Percentiles rank a stretch among this genome's conserved stretches.
Conservation (phyloP, 1,140 invertebrate species). For the Ericerus pela region DNA sequence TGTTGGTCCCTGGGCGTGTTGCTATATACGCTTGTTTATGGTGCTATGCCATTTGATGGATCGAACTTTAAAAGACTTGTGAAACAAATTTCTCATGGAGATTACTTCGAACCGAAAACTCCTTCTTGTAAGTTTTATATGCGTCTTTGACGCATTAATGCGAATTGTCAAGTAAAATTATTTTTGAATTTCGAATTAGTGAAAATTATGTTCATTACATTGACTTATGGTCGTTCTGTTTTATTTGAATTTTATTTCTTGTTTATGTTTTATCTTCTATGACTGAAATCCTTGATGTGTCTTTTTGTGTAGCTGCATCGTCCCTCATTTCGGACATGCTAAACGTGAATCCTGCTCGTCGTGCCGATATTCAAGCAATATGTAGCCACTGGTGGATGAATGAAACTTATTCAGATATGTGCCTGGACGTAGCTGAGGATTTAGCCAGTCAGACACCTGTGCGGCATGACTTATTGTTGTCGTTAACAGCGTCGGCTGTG, state of each 20-base stretch:
- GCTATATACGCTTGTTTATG: conserved; percentile 94
- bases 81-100: conserved; percentile 89
- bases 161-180: too few species aligned
- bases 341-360: conserved; percentile 70
- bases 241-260: too few species aligned
- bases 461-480: conserved; percentile 66
- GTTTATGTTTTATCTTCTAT: too few species aligned
- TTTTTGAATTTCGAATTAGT: too few species aligned
- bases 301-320: conserved; percentile 61
- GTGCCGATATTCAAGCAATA: conserved; percentile 86
- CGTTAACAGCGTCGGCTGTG: conserved; percentile 56
- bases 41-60: conserved; percentile 98
- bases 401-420: conserved; percentile 64
- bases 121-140: conserved; percentile 49
- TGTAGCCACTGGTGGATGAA: conserved; percentile 92
- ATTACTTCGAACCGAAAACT: conserved; percentile 92
- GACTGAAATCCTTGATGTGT: too few species aligned
- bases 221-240: too few species aligned
- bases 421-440: conserved; percentile 72
- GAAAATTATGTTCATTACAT: too few species aligned
- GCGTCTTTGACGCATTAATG: too few species aligned
- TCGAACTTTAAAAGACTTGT: conserved; percentile 94
- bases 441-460: conserved; percentile 79
- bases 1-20: conserved; percentile 79
- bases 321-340: conserved; percentile 85